Percentiles rank a stretch among this genome's conserved stretches.
phyloP scores from a whole-genome alignment of 2,888 invertebrate species.

The Eupithecia subumbrata region DNA sequence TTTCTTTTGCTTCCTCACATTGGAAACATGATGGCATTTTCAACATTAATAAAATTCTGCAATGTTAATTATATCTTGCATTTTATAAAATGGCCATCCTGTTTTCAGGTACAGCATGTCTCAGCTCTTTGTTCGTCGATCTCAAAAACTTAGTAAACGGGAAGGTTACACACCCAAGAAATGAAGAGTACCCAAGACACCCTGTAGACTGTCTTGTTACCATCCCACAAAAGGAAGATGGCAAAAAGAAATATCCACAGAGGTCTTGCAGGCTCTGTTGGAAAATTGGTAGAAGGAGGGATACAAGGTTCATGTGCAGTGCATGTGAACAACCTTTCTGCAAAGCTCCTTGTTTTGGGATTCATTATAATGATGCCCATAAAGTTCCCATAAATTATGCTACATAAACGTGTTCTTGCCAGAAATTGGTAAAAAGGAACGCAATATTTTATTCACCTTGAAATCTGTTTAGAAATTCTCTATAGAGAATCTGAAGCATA shows the following conservation, averaged over 20 bases:
- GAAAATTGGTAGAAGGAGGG: slow-evolving; percentile 78
- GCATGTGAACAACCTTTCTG: slow-evolving; percentile 80
- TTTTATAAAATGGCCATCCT: slow-evolving; percentile 81
- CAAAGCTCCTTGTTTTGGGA: slow-evolving; percentile 80
- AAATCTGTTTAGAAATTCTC: slow-evolving; percentile 33
- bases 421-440: neutral
- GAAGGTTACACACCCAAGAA: slow-evolving; percentile 70
- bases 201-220: slow-evolving; percentile 73
- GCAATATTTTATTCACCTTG: neutral
- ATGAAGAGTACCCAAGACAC: slow-evolving; percentile 67
- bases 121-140: slow-evolving; percentile 80
- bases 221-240: slow-evolving; percentile 82
- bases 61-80: slow-evolving; percentile 45
- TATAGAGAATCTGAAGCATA: slow-evolving; percentile 52
- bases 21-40: slow-evolving; percentile 85
- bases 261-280: slow-evolving; percentile 81
- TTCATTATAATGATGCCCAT: slow-evolving; percentile 76
- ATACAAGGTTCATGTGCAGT: slow-evolving; percentile 80
- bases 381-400: slow-evolving; percentile 79
- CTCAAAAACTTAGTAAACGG: slow-evolving; percentile 82
- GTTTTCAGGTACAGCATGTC: slow-evolving; percentile 82
- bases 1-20: slow-evolving; percentile 73
- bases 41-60: slow-evolving; percentile 67
- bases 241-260: slow-evolving; percentile 82
- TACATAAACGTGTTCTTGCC: slow-evolving; percentile 53